Evolutionary conservation across 1,140 invertebrate species (phyloP).

Genomic region (Potamilus streckersoni): DNA sequence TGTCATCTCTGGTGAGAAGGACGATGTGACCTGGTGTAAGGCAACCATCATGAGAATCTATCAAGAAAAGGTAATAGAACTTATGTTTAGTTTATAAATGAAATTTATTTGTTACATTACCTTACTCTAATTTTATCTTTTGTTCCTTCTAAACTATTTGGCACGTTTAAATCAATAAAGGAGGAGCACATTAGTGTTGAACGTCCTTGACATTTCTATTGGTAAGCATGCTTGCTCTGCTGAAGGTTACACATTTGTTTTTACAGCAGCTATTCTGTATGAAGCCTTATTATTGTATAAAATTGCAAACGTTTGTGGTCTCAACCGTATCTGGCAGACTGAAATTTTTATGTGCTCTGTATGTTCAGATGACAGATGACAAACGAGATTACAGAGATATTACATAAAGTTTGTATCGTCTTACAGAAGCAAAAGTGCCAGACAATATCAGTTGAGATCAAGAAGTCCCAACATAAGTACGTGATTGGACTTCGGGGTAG

Average conservation of each 20-base stretch:
- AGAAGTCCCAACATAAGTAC: slow-evolving; percentile 96
- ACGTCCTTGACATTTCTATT: too few relatives aligned
- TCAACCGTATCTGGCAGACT: not conserved
- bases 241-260: too few relatives aligned
- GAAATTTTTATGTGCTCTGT: too few relatives aligned
- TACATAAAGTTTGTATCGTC: slow-evolving; percentile 26
- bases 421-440: slow-evolving; percentile 85
- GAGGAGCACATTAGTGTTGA: too few relatives aligned
- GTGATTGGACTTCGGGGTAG: slow-evolving; percentile 89
- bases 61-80: slow-evolving; percentile 81
- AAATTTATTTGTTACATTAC: not conserved
- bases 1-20: slow-evolving; percentile 95
- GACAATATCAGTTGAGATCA: slow-evolving; percentile 91
- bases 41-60: slow-evolving; percentile 87
- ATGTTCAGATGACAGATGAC: not conserved
- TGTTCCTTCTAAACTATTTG: too few relatives aligned
- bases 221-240: too few relatives aligned
- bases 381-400: not conserved
- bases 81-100: not conserved
- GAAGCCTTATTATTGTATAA: too few relatives aligned
- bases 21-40: slow-evolving; percentile 89
- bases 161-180: too few relatives aligned
- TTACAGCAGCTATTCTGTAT: too few relatives aligned
- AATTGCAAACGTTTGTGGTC: not conserved
- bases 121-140: too few relatives aligned